Evolutionary conservation across 2,888 invertebrate genomes (phyloP).

Genomic region (Drosophila hawaiiensis): DNA sequence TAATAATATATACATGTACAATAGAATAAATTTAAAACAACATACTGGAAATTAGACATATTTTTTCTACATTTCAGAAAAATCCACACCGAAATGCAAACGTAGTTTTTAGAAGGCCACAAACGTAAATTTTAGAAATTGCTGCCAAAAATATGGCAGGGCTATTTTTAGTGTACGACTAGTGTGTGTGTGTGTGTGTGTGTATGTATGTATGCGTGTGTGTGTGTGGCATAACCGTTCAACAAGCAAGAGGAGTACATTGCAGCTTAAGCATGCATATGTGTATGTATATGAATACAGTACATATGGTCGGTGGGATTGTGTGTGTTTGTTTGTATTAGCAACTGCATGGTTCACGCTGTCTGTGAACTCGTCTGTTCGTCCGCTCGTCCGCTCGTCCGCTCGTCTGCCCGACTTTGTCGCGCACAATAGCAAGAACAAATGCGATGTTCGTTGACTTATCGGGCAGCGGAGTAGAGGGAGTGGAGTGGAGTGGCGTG

Average conservation of each 20-base stretch:
- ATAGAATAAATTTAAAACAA: background rate
- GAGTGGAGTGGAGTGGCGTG: background rate
- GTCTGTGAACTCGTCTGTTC: conserved; percentile 1
- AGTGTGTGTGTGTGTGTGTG: background rate
- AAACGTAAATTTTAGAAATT: background rate
- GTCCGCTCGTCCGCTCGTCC: background rate
- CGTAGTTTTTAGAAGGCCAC: background rate
- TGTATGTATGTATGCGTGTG: background rate
- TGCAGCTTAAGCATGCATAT: conserved; percentile 12
- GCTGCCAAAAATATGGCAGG: background rate
- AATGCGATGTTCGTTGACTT: background rate
- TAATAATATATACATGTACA: background rate
- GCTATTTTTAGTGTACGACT: background rate
- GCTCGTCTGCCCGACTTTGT: background rate
- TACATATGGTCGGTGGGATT: background rate
- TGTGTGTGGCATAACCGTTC: background rate
- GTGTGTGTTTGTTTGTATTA: background rate
- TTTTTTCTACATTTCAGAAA: background rate
- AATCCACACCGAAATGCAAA: background rate
- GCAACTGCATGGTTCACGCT: conserved; percentile 1
- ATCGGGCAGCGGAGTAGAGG: background rate
- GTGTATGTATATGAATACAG: background rate
- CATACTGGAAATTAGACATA: background rate
- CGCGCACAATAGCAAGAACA: background rate
- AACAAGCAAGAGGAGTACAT: conserved; percentile 5